These are phyloP conservation scores for Cephus pygmeus DNA, from an alignment of 2,888 invertebrate genomes.

Conservation along the genomic window DNA sequence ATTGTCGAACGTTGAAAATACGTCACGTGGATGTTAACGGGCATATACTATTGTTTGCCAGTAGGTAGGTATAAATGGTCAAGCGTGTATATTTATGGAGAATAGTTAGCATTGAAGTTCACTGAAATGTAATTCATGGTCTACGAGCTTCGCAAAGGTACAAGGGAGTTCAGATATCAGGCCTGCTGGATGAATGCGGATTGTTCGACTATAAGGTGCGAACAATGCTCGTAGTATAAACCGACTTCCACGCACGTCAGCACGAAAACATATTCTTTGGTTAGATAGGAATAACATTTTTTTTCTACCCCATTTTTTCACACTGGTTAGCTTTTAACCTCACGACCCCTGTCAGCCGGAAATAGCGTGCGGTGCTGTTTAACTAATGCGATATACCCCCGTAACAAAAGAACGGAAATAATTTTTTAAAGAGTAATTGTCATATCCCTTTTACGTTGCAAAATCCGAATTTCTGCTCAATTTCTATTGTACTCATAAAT, in stretches of 20 bases:
- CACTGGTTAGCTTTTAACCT: background rate
- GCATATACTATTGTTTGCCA: background rate
- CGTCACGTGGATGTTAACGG: background rate
- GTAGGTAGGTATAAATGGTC: conserved; percentile 29
- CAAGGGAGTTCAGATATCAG: background rate
- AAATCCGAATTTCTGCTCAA: background rate
- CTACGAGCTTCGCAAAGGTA: background rate
- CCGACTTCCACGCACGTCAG: background rate
- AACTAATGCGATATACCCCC: background rate
- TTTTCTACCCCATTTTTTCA: background rate
- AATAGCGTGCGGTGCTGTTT: background rate
- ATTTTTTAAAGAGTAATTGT: background rate
- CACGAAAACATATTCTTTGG: background rate
- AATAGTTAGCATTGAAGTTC: conserved; percentile 31
- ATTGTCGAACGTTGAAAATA: background rate
- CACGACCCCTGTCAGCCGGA: background rate
- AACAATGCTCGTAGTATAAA: background rate
- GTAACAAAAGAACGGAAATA: background rate
- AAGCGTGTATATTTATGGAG: conserved; percentile 39
- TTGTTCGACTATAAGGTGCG: background rate
- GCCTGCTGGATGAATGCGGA: background rate
- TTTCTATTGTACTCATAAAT: background rate
- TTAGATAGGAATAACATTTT: background rate
- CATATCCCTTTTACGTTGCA: background rate
- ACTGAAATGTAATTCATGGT: conserved; percentile 25